These are phyloP conservation scores for Galbula dea DNA, from an alignment of 2,113 vertebrate genomes.

Conservation along the genomic window DNA sequence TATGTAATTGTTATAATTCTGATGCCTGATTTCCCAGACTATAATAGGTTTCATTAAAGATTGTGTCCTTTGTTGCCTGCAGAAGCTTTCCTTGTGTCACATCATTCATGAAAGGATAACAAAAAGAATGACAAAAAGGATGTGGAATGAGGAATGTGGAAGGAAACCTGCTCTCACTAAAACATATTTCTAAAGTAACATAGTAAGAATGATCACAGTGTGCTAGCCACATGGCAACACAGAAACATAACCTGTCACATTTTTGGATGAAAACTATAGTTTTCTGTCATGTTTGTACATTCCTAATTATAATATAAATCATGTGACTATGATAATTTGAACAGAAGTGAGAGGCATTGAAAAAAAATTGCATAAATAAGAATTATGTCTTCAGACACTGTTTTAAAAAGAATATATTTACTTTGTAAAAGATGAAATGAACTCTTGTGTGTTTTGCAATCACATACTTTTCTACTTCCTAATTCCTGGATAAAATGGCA, in stretches of 20 bases:
- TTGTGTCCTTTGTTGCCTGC: neutral
- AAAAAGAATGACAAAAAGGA: neutral
- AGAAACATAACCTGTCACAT: neutral
- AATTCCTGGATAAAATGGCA: neutral
- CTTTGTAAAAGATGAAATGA: neutral
- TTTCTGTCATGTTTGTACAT: neutral
- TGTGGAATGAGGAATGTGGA: too few relatives aligned
- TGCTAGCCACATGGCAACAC: neutral
- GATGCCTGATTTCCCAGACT: neutral
- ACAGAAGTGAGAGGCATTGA: neutral
- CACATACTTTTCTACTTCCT: neutral
- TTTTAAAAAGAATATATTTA: neutral
- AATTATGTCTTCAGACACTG: neutral
- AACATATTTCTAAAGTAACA: neutral
- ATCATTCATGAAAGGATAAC: neutral
- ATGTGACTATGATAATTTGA: neutral
- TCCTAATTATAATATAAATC: neutral
- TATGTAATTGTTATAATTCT: neutral
- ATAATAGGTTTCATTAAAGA: neutral
- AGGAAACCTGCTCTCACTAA: neutral
- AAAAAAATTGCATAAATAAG: neutral
- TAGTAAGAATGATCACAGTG: neutral
- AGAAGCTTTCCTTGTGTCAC: neutral
- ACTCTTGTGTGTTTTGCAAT: neutral
- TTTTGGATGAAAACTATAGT: neutral